These are phyloP conservation scores for Bergia puertoricense DNA, from an alignment of 92 coral and sea anemone genomes.

Conservation along the genomic window DNA sequence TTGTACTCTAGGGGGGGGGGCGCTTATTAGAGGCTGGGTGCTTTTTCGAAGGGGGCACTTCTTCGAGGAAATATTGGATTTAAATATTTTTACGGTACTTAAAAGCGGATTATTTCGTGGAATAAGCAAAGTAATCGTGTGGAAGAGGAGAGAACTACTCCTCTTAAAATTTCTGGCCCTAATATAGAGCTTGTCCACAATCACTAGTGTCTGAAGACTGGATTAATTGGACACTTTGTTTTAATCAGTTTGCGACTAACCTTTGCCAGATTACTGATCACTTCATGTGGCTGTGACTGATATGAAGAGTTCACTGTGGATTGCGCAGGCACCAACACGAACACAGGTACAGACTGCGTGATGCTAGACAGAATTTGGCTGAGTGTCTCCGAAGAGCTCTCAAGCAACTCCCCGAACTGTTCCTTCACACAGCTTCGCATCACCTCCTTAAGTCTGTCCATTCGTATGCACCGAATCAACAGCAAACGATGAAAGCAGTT, in stretches of 20 bases:
- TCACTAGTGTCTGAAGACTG: background rate
- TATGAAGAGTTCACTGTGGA: slow-evolving; percentile 58
- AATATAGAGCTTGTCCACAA: too few relatives aligned
- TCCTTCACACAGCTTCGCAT: slow-evolving; percentile 71
- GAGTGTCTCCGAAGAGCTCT: slow-evolving; percentile 63
- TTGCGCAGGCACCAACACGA: slow-evolving; percentile 75
- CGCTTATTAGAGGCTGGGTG: too few relatives aligned
- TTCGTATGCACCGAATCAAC: slow-evolving; percentile 82
- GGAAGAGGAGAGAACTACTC: background rate
- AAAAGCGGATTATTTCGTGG: too few relatives aligned
- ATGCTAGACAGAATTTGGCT: slow-evolving; percentile 68
- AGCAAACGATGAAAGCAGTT: slow-evolving; percentile 63
- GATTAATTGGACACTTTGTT: background rate
- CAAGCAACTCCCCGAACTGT: slow-evolving; percentile 71
- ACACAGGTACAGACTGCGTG: slow-evolving; percentile 80
- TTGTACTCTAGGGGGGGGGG: too few relatives aligned
- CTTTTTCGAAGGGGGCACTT: too few relatives aligned
- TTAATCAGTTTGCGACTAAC: slow-evolving; percentile 47
- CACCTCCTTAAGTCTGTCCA: slow-evolving; percentile 79
- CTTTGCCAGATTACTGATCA: slow-evolving; percentile 78
- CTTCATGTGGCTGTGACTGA: slow-evolving; percentile 62
- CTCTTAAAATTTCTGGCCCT: background rate
- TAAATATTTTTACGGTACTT: too few relatives aligned
- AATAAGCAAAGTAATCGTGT: too few relatives aligned
- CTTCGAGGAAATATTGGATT: too few relatives aligned